Percentiles rank a stretch among this genome's conserved stretches.
Evolutionary conservation across 2,113 vertebrate genomes (phyloP).

Genomic region (Arenaria interpres): DNA sequence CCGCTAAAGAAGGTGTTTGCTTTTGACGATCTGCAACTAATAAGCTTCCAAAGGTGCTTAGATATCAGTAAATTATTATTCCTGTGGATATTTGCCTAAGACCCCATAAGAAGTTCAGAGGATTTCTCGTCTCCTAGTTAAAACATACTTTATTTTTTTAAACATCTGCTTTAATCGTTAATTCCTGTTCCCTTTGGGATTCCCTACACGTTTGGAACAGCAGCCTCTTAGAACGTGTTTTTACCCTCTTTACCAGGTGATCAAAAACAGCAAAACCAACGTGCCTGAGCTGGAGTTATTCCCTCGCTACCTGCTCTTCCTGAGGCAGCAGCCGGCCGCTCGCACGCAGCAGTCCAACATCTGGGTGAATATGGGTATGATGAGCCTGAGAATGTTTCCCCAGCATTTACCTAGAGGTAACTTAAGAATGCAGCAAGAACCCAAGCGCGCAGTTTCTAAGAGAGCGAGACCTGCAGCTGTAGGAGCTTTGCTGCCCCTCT

Average conservation of each 20-base stretch:
- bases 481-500: constrained; percentile 62
- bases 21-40: background rate
- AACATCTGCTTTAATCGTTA: background rate
- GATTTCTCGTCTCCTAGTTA: background rate
- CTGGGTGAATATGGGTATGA: constrained; percentile 99
- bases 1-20: background rate
- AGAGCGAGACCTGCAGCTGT: constrained; percentile 10
- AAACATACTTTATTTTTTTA: background rate
- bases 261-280: constrained; percentile 84
- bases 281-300: constrained; percentile 91
- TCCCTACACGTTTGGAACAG: background rate
- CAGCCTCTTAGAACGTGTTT: background rate
- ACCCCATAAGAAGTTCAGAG: background rate
- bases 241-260: constrained; percentile 78
- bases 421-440: constrained; percentile 99
- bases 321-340: constrained; percentile 92
- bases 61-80: background rate
- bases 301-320: constrained; percentile 93
- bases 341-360: constrained; percentile 97
- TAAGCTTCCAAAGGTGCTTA: background rate
- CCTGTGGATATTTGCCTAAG: background rate
- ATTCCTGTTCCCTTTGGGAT: background rate
- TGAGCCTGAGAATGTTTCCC: constrained; percentile 97
- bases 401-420: constrained; percentile 96
- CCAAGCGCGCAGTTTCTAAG: constrained; percentile 46